Base-by-base conservation (phyloP, 2,888 invertebrate genomes). In the Zhengitettix transpicula region DNA sequence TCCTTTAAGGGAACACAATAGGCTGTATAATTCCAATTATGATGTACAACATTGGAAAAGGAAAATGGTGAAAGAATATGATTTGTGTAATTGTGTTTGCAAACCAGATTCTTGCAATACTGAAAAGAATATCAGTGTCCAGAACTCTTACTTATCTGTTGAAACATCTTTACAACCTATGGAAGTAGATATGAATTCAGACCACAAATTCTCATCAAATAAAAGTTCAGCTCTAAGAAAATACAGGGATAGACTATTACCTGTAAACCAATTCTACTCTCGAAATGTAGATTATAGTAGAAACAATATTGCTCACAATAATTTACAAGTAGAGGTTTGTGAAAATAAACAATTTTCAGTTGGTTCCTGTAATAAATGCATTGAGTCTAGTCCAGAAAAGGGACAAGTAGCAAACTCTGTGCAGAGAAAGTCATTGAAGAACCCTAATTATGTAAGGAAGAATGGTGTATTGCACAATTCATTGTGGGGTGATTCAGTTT, bases 1-100 rank as follows among this genome's bases (percentile, higher is more conserved):
- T 58, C 63, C 63, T 52, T 47, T 63, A 16, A 59, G 61, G 17
- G 61, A 63, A 47, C 41, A 56, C 47, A 63, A 63, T 51, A 54
- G 63, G 17, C 52, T 55, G n/a, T 59, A 59, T n/a, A 58, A 63
- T n/a, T 15, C 56, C 12, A 42, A 41, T 9, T 56, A 56, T 40
- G 61, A 59, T 17, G 53, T 17, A 14, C 52, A 58, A 41, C 58
- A 58, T n/a, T 54, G 42, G 53, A 54, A 52, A 42, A 56, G 52
- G 44, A 56, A 51, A 52, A 40, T 60, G 8, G 56, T 56, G 14
- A 56, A 56, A 42, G 60, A 60, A 40, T 53, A 56, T 52, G 56
- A 56, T 15, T 42, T 54, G n/a, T 54, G 40, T 28, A 54, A 15
- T 54, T 58, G 52, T 58, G 47, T n/a, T 14, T 47, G 47, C n/a